Conservation (phyloP, 2,888 invertebrate genomes). For the Drosophila testacea region DNA sequence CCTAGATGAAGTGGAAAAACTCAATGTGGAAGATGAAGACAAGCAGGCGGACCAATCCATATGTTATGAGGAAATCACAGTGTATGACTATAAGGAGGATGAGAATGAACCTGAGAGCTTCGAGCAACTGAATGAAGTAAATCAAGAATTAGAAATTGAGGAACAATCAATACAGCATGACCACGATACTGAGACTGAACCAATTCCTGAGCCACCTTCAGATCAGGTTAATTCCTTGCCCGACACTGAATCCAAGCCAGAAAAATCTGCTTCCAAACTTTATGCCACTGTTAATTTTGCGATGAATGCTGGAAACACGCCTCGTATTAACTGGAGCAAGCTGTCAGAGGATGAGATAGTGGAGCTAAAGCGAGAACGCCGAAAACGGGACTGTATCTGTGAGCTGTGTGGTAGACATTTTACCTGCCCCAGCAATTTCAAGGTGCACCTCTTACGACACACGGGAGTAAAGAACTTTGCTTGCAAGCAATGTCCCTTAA, state of each 20-base stretch:
- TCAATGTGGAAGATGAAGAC: neutral
- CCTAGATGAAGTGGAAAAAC: conserved; percentile 27
- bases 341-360: conserved; percentile 64
- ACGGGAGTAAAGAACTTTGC: conserved; percentile 57
- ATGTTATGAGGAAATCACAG: conserved; percentile 16
- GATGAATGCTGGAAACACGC: conserved; percentile 37
- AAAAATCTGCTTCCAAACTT: conserved; percentile 10
- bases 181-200: neutral
- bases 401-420: conserved; percentile 68
- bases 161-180: neutral
- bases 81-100: conserved; percentile 11
- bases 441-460: conserved; percentile 68
- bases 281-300: conserved; percentile 55
- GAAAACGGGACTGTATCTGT: conserved; percentile 70
- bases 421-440: conserved; percentile 71
- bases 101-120: neutral
- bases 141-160: neutral
- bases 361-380: conserved; percentile 62
- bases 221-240: neutral
- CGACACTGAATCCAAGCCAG: neutral
- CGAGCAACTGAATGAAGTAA: neutral
- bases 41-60: neutral
- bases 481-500: conserved; percentile 56
- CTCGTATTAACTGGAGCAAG: conserved; percentile 63
- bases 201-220: neutral